A percentile compares a stretch with the other conserved stretches of the same genome.
phyloP scores from a whole-genome alignment of 2,888 invertebrate genomes.

The Parnassius glacialis region DNA sequence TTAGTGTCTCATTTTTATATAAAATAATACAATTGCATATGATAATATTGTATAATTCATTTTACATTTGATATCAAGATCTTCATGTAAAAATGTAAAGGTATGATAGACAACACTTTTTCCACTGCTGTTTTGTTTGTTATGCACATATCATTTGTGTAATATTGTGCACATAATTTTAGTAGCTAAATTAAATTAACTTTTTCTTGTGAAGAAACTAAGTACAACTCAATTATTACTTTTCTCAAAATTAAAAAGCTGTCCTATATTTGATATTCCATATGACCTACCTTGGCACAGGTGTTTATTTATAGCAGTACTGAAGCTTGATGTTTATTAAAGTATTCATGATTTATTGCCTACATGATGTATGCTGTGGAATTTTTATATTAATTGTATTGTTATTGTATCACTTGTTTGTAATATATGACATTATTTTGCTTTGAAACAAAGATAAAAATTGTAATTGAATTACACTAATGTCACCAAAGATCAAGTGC shows the following conservation, averaged over 20 bases:
- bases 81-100: constrained; percentile 71
- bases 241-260: background rate
- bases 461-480: too few relatives aligned
- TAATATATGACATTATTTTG: constrained; percentile 16
- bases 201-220: constrained; percentile 20
- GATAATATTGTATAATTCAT: constrained; percentile 69
- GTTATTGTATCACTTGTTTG: background rate
- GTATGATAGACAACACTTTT: constrained; percentile 43
- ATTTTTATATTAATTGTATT: background rate
- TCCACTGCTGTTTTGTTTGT: constrained; percentile 47
- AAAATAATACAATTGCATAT: constrained; percentile 64
- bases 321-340: too few relatives aligned
- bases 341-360: too few relatives aligned
- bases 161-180: constrained; percentile 20
- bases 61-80: constrained; percentile 57
- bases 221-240: constrained; percentile 23
- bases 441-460: background rate
- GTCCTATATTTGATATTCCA: background rate
- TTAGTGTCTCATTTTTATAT: constrained; percentile 63
- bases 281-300: too few relatives aligned
- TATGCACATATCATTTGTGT: constrained; percentile 43
- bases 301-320: too few relatives aligned
- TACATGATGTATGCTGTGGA: too few relatives aligned
- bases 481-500: too few relatives aligned
- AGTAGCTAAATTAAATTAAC: constrained; percentile 17